Evolutionary conservation across 2,888 invertebrate species (phyloP).

Genomic region (Laothoe populi): DNA sequence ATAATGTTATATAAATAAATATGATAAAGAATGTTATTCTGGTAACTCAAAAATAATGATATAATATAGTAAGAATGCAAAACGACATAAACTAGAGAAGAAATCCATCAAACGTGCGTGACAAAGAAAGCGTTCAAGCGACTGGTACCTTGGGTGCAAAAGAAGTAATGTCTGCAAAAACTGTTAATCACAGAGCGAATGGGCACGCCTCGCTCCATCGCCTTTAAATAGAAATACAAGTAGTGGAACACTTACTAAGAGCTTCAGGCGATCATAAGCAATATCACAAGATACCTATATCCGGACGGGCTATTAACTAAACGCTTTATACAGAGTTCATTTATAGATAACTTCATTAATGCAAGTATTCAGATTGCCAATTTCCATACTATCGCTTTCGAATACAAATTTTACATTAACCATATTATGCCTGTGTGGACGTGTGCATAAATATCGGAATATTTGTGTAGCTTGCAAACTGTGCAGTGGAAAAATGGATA

Average conservation of each 20-base stretch:
- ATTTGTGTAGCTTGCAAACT: not conserved
- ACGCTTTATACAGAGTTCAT: constrained; percentile 54
- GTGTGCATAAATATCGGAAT: constrained; percentile 24
- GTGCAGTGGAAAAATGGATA: not conserved
- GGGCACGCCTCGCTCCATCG: constrained; percentile 59
- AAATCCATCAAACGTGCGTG: constrained; percentile 54
- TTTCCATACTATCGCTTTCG: constrained; percentile 44
- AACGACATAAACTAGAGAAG: constrained; percentile 34
- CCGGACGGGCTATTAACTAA: constrained; percentile 64
- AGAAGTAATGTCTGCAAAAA: constrained; percentile 65
- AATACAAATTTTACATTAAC: constrained; percentile 28
- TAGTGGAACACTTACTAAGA: constrained; percentile 52
- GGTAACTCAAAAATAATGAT: not conserved
- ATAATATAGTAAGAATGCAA: constrained; percentile 29
- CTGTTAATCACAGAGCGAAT: constrained; percentile 61
- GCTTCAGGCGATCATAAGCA: constrained; percentile 65
- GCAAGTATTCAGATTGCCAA: constrained; percentile 40
- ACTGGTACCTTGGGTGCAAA: constrained; percentile 51
- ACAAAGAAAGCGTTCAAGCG: constrained; percentile 57
- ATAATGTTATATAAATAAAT: not conserved
- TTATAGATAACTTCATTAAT: constrained; percentile 43
- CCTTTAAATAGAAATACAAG: constrained; percentile 70
- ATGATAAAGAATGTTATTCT: not conserved
- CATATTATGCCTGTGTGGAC: constrained; percentile 20
- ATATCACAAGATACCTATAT: constrained; percentile 47